phyloP scores from a whole-genome alignment of 1,140 invertebrate genomes.

The Holcopasites calliopsidis region DNA sequence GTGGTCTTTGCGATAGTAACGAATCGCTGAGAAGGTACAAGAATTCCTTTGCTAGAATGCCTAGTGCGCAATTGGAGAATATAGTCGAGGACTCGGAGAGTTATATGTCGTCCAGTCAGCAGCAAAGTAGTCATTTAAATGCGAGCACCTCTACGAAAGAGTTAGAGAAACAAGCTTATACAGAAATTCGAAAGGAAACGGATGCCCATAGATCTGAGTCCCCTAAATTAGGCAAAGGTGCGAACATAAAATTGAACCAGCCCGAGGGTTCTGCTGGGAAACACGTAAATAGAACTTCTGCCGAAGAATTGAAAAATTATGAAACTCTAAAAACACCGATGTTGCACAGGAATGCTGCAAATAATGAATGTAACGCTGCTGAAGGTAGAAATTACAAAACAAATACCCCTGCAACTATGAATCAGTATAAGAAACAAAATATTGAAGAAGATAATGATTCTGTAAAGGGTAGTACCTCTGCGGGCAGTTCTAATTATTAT shows the following conservation, averaged over 20 bases:
- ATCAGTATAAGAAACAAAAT: conserved; percentile 4
- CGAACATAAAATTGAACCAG: background rate
- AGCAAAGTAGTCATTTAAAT: conserved; percentile 67
- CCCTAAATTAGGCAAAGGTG: conserved; percentile 16
- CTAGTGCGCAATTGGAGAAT: conserved; percentile 69
- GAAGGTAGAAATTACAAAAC: background rate
- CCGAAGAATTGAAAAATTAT: background rate
- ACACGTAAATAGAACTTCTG: background rate
- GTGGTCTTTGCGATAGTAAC: conserved; percentile 72
- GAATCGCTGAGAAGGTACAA: conserved; percentile 66
- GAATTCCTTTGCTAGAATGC: conserved; percentile 61
- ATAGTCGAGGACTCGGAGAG: conserved; percentile 76
- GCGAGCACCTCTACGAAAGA: conserved; percentile 39
- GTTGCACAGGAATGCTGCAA: background rate
- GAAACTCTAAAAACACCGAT: background rate
- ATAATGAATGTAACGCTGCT: background rate
- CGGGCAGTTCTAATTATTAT: background rate
- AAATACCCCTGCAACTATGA: background rate
- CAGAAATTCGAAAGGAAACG: conserved; percentile 18
- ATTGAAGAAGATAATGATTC: background rate
- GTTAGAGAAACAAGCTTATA: conserved; percentile 34
- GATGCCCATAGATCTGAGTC: conserved; percentile 13
- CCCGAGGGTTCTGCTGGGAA: background rate
- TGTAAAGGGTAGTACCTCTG: background rate
- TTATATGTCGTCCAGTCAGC: conserved; percentile 73